Conservation (phyloP, 2,888 invertebrate genomes). For the Amorpha juglandis region DNA sequence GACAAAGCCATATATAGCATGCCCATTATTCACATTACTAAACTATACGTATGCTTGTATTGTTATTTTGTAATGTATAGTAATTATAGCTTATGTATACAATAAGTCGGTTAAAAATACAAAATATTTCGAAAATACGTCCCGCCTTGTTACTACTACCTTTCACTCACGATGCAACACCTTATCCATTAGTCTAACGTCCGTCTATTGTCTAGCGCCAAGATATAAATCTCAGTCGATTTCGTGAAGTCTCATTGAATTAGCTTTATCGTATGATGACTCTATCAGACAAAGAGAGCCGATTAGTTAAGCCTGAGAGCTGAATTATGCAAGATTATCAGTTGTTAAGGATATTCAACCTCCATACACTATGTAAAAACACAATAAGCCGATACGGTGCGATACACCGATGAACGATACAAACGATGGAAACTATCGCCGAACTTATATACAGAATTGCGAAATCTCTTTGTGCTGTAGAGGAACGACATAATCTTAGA, state of each 20-base stretch:
- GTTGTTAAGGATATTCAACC: slow-evolving; percentile 66
- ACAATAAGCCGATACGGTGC: slow-evolving; percentile 60
- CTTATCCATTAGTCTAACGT: slow-evolving; percentile 14
- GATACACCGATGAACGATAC: slow-evolving; percentile 60
- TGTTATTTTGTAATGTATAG: neutral
- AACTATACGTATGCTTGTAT: no score
- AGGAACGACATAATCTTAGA: slow-evolving; percentile 30
- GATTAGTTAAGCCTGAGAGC: slow-evolving; percentile 48
- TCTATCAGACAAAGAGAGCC: slow-evolving; percentile 62
- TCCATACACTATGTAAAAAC: slow-evolving; percentile 48
- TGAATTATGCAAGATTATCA: slow-evolving; percentile 57
- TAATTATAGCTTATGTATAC: neutral
- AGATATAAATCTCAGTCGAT: slow-evolving; percentile 17
- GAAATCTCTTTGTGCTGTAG: slow-evolving; percentile 52
- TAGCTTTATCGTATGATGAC: slow-evolving; percentile 31
- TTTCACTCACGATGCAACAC: slow-evolving; percentile 18
- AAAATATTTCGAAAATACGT: neutral
- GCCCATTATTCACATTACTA: no score
- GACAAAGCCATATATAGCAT: no score
- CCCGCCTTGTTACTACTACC: neutral
- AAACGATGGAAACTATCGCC: slow-evolving; percentile 53
- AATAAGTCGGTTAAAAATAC: neutral
- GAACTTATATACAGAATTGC: slow-evolving; percentile 49
- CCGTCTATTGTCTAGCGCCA: slow-evolving; percentile 10
- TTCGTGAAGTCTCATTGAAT: slow-evolving; percentile 17